phyloP scores from a whole-genome alignment of 2,888 invertebrate species.

The Melanargia galathea region DNA sequence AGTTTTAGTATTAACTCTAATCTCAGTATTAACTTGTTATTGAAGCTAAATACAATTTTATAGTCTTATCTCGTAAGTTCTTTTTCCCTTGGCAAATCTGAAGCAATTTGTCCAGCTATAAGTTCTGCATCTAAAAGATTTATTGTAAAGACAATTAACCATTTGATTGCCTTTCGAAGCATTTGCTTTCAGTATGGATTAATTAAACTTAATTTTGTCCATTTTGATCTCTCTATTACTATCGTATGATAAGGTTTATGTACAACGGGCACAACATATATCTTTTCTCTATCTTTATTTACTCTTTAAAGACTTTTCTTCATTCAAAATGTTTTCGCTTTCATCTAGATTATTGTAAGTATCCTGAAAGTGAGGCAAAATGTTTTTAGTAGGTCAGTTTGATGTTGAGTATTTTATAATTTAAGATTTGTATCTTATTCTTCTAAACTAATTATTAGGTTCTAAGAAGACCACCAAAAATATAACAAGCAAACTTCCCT shows the following conservation, averaged over 20 bases:
- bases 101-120: slow-evolving; percentile 38
- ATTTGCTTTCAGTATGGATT: slow-evolving; percentile 58
- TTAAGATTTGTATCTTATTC: too few relatives aligned
- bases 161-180: slow-evolving; percentile 58
- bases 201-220: slow-evolving; percentile 50
- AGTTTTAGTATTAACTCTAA: slow-evolving; percentile 23
- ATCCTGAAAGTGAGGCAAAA: too few relatives aligned
- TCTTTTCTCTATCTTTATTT: not conserved
- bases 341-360: too few relatives aligned
- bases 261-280: not conserved
- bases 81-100: slow-evolving; percentile 17
- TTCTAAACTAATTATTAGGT: too few relatives aligned
- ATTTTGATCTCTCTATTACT: slow-evolving; percentile 32
- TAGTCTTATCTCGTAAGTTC: slow-evolving; percentile 1
- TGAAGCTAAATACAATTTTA: slow-evolving; percentile 19
- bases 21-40: not conserved
- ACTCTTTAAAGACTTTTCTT: too few relatives aligned
- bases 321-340: too few relatives aligned
- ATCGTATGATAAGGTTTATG: slow-evolving; percentile 14
- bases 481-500: too few relatives aligned
- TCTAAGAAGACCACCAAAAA: too few relatives aligned
- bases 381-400: too few relatives aligned
- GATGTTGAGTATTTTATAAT: too few relatives aligned
- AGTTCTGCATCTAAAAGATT: slow-evolving; percentile 54
- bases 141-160: slow-evolving; percentile 64